Evolutionary conservation across 1,140 invertebrate species (phyloP), one percentile per base, ranked within the genome.

Genomic region (Penaeus chinensis): DNA sequence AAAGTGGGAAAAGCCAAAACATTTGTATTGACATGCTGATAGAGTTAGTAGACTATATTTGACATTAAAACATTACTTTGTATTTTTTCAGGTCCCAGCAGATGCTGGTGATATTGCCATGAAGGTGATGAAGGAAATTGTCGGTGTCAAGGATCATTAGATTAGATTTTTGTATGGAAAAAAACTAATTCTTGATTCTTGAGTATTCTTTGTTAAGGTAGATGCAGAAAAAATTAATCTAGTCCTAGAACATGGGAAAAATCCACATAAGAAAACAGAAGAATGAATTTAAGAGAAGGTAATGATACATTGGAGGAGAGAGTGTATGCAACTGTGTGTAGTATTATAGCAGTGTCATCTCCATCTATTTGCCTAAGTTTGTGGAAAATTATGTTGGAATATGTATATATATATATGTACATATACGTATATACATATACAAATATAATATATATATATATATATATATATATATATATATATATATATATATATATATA

Each of bases 101-200:
- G 85, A 86, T 81, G 78, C 42, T 3, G 62, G 85, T 42, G 85
- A 81, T 47, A 61, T 71, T n/a, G 85, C 85, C 22, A 27, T 81
- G 54, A 69, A 62, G 79, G 69, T 86, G 42, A 86, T 86, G 85
- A 32, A 62, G 47, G 85, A 81, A 65, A 81, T 86, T 27, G 85
- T 86, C 18, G 85, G 85, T 42, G 54, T 80, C 18, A 86, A 86
- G 63, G 66, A 66, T 5, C 66, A 82, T 54, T 79, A 60, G 42
- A 60, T 37, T 54, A 11, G 42, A 19, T 24, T 60, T 54, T n/a
- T 10, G 27, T 27, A 16, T 47, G 77, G 11, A 79, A 60, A 79
- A 60, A 10, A 10, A 27, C n/a, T 79, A 54, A 27, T 11, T 47
- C 24, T 47, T 22, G 20, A 3, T 60, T 79, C 61, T 60, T 79